Base-by-base conservation (phyloP, 2,113 vertebrate species). In the Sigmodon hispidus region DNA sequence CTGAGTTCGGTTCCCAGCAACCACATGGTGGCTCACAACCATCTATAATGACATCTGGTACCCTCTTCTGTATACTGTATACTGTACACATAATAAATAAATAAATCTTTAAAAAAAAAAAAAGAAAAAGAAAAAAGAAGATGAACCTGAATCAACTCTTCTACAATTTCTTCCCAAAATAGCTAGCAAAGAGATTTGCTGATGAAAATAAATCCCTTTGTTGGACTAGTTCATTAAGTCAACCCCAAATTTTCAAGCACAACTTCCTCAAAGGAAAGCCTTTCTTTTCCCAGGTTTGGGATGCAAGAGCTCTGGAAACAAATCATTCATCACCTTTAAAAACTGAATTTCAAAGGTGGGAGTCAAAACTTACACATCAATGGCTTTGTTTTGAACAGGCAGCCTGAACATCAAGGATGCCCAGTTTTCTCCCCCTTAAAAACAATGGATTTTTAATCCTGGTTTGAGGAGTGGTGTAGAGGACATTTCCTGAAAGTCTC, bases 361-460 rank as follows among this genome's bases (percentile, higher is more conserved):
- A 76, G 34, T 59, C 31, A 2, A 36, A 83, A 29, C 57, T 52
- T 52, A 52, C 50, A 52, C 10, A n/a, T 93, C 5, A 5, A 63
- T 59, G 77, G 63, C 36, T 93, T 92, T 90, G 50, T 24, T 93
- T 89, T 79, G 69, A 90, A 26, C 89, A 36, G 48, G 26, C 55
- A 90, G 26, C n/a, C 43, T 91, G 29, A 61, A n/a, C 40, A 70
- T 40, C 48, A 50, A 80, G 11, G 40, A 50, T 77, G 6, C 26
- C 80, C 21, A 40, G 50, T 77, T 70, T 43, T 55, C 31, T 43
- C 76, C 76, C 55, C 8, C 69, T 89, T 89, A 26, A 91, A 95
- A 81, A 97, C 79, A 90, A 57, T 48, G 73, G 97, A 79, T 80
- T 77, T 85, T 57, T 89, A 93, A 73, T 84, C 73, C 16, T 61